Percentiles rank a stretch among this genome's conserved stretches.
Conservation (phyloP, 2,888 invertebrate genomes). For the Salpingus planirostris region DNA sequence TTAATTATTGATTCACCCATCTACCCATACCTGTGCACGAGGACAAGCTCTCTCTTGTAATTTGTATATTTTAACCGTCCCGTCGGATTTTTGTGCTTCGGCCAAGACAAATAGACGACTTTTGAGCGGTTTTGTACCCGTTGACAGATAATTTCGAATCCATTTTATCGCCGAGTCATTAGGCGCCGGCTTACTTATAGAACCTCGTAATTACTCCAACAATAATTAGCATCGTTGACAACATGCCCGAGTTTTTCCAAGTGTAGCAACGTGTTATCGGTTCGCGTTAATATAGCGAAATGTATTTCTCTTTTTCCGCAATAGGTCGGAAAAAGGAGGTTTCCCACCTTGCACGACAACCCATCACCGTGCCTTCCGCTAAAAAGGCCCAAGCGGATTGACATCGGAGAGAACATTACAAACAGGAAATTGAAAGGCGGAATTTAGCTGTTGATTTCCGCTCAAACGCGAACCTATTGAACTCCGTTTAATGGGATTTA, state of each 20-base stretch:
- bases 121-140: constrained; percentile 2
- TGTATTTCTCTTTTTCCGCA: constrained; percentile 2
- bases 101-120: no score
- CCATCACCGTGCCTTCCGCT: constrained; percentile 7
- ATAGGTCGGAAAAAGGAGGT: not conserved
- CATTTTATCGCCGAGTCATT: constrained; percentile 5
- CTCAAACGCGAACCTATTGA: constrained; percentile 21
- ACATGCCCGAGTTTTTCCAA: no score
- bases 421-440: constrained; percentile 36
- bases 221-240: constrained; percentile 12
- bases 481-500: constrained; percentile 22
- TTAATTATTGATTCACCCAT: no score
- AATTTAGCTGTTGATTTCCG: constrained; percentile 31
- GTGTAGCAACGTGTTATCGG: constrained; percentile 4
- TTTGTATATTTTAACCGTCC: no score
- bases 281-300: constrained; percentile 4
- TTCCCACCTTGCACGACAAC: constrained; percentile 6
- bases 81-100: no score
- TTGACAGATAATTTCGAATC: constrained; percentile 5
- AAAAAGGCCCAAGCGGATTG: constrained; percentile 6
- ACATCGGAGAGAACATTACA: constrained; percentile 24
- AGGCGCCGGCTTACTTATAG: not conserved
- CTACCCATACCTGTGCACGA: no score
- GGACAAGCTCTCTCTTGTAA: no score
- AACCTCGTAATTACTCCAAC: constrained; percentile 6